Percentiles rank a stretch among this genome's conserved stretches.
Evolutionary conservation across 2,888 invertebrate species (phyloP).

Genomic region (Hyposoter didymator): DNA sequence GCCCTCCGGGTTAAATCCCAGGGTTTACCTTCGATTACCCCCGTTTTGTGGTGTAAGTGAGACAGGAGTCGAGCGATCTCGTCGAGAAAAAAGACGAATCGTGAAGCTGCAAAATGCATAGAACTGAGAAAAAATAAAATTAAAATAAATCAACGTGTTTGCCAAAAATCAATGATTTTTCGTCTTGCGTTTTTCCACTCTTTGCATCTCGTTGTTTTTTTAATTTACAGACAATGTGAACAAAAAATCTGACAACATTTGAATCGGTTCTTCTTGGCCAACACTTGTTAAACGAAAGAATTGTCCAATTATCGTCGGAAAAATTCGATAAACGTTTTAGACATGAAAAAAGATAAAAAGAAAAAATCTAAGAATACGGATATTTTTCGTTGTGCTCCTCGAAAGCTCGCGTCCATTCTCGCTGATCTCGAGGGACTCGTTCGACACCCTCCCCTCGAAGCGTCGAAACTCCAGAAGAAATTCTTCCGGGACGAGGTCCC

Average conservation of each 20-base stretch:
- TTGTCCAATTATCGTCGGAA: not conserved
- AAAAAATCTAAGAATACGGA: conserved; percentile 15
- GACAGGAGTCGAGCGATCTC: conserved; percentile 64
- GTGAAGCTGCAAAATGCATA: not conserved
- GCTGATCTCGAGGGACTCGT: conserved; percentile 43
- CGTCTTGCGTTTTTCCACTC: not conserved
- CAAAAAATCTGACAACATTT: not conserved
- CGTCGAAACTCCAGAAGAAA: conserved; percentile 45
- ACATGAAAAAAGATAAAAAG: not conserved
- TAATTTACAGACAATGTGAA: not conserved
- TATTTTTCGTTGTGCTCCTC: conserved; percentile 42
- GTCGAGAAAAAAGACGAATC: not conserved
- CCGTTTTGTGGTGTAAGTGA: conserved; percentile 71
- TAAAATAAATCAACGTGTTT: not conserved
- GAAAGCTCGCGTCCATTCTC: conserved; percentile 59
- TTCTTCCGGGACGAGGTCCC: conserved; percentile 53
- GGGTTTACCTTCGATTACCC: conserved; percentile 81
- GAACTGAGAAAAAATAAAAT: not conserved
- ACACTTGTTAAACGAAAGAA: not conserved
- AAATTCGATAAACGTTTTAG: not conserved
- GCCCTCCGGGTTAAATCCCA: conserved; percentile 77
- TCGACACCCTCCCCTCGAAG: conserved; percentile 31
- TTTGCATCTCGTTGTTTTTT: not conserved
- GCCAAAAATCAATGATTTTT: too few relatives aligned
- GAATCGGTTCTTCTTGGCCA: not conserved